Percentiles rank a stretch among this genome's conserved stretches.
Conservation (phyloP, 2,888 invertebrate genomes). For the Ichneumoninae sp. region DNA sequence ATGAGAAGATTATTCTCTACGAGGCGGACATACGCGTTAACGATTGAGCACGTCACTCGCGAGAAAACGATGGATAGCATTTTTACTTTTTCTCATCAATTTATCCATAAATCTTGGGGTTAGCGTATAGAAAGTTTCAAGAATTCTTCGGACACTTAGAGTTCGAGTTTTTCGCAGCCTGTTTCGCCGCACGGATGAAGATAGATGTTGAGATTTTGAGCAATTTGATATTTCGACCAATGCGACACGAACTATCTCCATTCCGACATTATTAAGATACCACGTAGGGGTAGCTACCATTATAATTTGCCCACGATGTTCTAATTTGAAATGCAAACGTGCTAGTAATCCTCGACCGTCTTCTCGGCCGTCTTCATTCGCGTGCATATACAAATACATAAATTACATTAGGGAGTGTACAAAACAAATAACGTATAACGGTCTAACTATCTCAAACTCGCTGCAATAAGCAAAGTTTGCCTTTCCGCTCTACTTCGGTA, state of each 20-base stretch:
- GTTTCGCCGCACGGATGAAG: not conserved
- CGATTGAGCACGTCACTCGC: constrained; percentile 2
- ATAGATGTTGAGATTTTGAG: no score
- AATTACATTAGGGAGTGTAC: constrained; percentile 17
- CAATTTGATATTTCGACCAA: no score
- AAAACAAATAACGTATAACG: constrained; percentile 4
- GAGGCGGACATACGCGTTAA: not conserved
- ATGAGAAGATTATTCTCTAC: constrained; percentile 5
- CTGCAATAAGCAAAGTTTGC: constrained; percentile 43
- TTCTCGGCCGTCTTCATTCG: not conserved
- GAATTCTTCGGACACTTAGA: constrained; percentile 17
- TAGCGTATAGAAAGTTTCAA: not conserved
- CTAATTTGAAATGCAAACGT: not conserved
- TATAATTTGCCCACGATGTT: not conserved
- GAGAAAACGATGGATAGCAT: constrained; percentile 24
- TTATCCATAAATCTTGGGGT: not conserved
- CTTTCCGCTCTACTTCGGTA: constrained; percentile 12
- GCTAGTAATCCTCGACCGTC: not conserved
- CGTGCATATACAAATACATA: not conserved
- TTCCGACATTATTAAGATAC: no score
- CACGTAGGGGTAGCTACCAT: not conserved
- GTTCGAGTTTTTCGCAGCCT: not conserved
- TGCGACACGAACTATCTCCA: no score
- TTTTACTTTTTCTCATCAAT: constrained; percentile 6
- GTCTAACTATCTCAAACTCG: not conserved